These are phyloP conservation scores for Silvanus unidentatus DNA, from an alignment of 2,888 invertebrate species.

Conservation along the genomic window DNA sequence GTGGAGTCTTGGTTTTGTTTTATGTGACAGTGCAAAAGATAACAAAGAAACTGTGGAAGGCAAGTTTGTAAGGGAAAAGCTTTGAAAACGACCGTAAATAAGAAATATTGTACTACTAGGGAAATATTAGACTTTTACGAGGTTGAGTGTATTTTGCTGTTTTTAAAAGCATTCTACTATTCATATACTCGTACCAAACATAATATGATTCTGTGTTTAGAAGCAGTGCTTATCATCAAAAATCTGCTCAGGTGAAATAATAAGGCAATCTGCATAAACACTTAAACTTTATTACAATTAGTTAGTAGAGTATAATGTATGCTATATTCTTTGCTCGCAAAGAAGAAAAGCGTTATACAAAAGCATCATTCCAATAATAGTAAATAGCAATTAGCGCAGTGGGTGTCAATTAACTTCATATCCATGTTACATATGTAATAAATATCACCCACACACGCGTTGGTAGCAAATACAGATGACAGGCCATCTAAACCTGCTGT, in stretches of 20 bases:
- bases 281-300: no score
- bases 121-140: slow-evolving; percentile 7
- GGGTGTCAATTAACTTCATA: slow-evolving; percentile 21
- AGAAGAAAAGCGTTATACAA: no score
- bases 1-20: slow-evolving; percentile 25
- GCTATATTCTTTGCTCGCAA: no score
- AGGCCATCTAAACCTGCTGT: slow-evolving; percentile 14
- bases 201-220: no score
- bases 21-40: slow-evolving; percentile 24
- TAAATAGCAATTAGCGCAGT: slow-evolving; percentile 19
- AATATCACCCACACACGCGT: slow-evolving; percentile 18
- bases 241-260: no score
- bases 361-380: slow-evolving; percentile 1
- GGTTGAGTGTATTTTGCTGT: not conserved
- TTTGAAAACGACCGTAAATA: slow-evolving; percentile 8
- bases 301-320: no score
- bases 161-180: not conserved
- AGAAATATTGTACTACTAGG: slow-evolving; percentile 6
- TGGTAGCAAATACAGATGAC: slow-evolving; percentile 15
- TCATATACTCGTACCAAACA: no score
- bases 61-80: slow-evolving; percentile 16
- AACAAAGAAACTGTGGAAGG: slow-evolving; percentile 22
- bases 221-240: no score
- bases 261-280: no score
- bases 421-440: slow-evolving; percentile 15